Conservation (phyloP, 2,888 invertebrate genomes). For the Epistrophe eligans region DNA sequence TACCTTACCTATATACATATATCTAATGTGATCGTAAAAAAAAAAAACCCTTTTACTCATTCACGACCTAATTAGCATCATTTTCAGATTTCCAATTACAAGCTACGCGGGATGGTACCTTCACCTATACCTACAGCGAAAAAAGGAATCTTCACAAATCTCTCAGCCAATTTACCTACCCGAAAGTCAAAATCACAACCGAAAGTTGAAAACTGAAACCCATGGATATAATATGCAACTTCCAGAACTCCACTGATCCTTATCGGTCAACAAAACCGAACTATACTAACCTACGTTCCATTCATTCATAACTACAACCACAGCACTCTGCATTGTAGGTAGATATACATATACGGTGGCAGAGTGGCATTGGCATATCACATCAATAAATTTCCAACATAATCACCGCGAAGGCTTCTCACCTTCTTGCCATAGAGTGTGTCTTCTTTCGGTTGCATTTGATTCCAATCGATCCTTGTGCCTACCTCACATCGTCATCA, state of each 20-base stretch:
- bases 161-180: constrained; percentile 63
- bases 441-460: constrained; percentile 77
- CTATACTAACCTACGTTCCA: constrained; percentile 32
- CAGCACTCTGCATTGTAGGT: background rate
- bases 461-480: constrained; percentile 73
- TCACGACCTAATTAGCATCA: constrained; percentile 73
- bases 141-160: constrained; percentile 48
- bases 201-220: constrained; percentile 12
- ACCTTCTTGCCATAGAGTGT: constrained; percentile 65
- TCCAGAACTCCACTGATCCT: constrained; percentile 60
- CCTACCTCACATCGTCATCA: constrained; percentile 77
- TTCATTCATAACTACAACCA: constrained; percentile 64
- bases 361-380: constrained; percentile 70
- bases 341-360: constrained; percentile 22
- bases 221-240: background rate
- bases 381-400: constrained; percentile 81
- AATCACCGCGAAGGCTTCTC: constrained; percentile 82
- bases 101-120: background rate
- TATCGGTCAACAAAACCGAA: constrained; percentile 53
- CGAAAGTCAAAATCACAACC: constrained; percentile 32
- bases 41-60: constrained; percentile 30
- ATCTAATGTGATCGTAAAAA: background rate
- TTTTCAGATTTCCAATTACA: constrained; percentile 66
- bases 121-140: background rate
- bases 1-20: background rate